Conservation (phyloP, 2,888 invertebrate genomes). For the Synergus gifuensis region DNA sequence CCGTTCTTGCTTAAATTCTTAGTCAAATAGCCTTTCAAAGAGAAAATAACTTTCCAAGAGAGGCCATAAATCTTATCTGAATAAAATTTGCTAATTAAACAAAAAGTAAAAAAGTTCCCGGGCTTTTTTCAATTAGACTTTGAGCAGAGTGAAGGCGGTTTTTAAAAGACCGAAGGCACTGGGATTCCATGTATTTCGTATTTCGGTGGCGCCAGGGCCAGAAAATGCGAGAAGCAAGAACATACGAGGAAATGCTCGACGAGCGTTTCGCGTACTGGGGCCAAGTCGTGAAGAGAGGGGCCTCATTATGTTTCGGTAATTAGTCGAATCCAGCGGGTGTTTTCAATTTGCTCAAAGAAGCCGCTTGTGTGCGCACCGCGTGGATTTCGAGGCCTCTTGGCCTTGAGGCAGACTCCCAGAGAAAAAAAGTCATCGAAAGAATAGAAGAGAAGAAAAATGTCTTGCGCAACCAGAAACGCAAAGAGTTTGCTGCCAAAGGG, state of each 20-base stretch:
- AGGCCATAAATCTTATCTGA: background rate
- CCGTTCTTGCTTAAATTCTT: background rate
- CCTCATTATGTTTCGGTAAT: conserved; percentile 77
- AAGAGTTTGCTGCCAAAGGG: conserved; percentile 6
- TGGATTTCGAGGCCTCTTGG: conserved; percentile 43
- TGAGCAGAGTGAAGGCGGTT: conserved; percentile 50
- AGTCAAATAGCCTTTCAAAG: background rate
- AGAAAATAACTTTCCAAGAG: background rate
- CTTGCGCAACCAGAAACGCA: background rate
- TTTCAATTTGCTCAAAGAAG: conserved; percentile 73
- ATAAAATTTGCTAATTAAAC: background rate
- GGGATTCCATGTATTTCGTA: conserved; percentile 66
- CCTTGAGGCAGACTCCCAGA: conserved; percentile 20
- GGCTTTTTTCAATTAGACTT: conserved; percentile 20
- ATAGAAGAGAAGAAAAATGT: conserved; percentile 42
- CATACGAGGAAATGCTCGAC: conserved; percentile 56
- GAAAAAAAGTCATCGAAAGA: conserved; percentile 34
- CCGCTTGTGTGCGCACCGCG: conserved; percentile 49
- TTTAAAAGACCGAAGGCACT: conserved; percentile 66
- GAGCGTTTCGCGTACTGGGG: conserved; percentile 53
- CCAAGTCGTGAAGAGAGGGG: conserved; percentile 63
- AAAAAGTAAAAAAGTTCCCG: background rate
- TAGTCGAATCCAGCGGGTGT: conserved; percentile 77
- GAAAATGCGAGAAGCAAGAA: conserved; percentile 40
- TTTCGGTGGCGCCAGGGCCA: conserved; percentile 68